These are phyloP conservation scores for Probosciger aterrimus DNA, from an alignment of 2,113 vertebrate genomes.

Conservation along the genomic window DNA sequence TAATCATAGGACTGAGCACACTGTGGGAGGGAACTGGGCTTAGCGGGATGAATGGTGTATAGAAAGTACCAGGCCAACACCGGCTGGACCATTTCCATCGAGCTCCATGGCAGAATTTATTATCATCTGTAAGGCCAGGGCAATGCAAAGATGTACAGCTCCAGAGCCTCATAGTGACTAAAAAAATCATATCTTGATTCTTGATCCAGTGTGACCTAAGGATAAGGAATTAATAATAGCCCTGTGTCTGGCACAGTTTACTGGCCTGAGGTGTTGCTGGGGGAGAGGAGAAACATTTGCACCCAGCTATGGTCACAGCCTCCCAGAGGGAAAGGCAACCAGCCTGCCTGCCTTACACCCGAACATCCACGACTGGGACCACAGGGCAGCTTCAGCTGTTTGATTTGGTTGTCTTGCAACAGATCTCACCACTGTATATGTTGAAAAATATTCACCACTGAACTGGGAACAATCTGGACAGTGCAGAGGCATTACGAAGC, in stretches of 20 bases:
- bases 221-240: background rate
- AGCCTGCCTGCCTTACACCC: background rate
- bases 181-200: background rate
- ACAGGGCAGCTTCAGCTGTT: background rate
- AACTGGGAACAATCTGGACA: background rate
- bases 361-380: fast-evolving
- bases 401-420: background rate
- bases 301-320: fast-evolving
- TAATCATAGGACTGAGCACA: background rate
- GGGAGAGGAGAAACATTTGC: background rate
- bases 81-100: background rate
- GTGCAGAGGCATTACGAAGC: background rate
- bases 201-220: background rate
- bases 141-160: background rate
- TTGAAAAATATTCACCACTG: background rate
- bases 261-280: background rate
- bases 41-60: background rate
- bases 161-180: background rate
- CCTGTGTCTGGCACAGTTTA: background rate
- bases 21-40: conserved; percentile 10
- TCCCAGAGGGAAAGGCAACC: background rate
- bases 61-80: background rate
- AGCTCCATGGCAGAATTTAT: background rate
- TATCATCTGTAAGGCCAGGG: background rate
- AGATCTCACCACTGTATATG: background rate